Conservation (phyloP, 2,888 invertebrate species). For the Parasteatoda lunata region DNA sequence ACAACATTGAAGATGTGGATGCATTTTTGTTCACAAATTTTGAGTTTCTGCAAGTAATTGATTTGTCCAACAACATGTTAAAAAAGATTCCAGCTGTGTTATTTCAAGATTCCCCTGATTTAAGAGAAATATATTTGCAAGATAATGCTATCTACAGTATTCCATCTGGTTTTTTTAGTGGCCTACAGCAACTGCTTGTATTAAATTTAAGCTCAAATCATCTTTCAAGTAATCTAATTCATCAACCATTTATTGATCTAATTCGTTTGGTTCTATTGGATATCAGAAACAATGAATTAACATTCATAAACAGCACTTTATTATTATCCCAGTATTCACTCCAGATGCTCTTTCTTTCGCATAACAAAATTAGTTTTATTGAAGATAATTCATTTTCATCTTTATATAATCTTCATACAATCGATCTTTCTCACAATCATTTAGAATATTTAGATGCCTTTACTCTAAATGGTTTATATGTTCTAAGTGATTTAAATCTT, state of each 20-base stretch:
- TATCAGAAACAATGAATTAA: slow-evolving; percentile 87
- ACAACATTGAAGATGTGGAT: slow-evolving; percentile 79
- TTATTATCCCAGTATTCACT: slow-evolving; percentile 90
- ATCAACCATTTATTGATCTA: slow-evolving; percentile 89
- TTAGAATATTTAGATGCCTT: slow-evolving; percentile 88
- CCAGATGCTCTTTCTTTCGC: slow-evolving; percentile 88
- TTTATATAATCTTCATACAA: slow-evolving; percentile 92
- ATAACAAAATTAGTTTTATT: slow-evolving; percentile 87
- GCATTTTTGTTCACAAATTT: slow-evolving; percentile 86
- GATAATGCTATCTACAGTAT: slow-evolving; percentile 92
- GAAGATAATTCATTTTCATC: slow-evolving; percentile 91
- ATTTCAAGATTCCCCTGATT: slow-evolving; percentile 84
- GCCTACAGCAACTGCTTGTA: slow-evolving; percentile 76
- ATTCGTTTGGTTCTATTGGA: slow-evolving; percentile 90
- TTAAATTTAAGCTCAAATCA: slow-evolving; percentile 82
- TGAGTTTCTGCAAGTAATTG: slow-evolving; percentile 85
- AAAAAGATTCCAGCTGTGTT: slow-evolving; percentile 86
- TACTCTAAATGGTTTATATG: slow-evolving; percentile 90
- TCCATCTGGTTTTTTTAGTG: slow-evolving; percentile 84
- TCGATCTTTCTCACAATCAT: slow-evolving; percentile 89
- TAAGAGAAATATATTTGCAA: slow-evolving; percentile 91
- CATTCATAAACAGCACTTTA: slow-evolving; percentile 86
- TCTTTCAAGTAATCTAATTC: slow-evolving; percentile 89
- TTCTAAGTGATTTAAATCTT: slow-evolving; percentile 86
- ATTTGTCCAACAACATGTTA: slow-evolving; percentile 89